Conservation (phyloP, 2,113 vertebrate species). For the Boulengeromyrus knoepffleri region DNA sequence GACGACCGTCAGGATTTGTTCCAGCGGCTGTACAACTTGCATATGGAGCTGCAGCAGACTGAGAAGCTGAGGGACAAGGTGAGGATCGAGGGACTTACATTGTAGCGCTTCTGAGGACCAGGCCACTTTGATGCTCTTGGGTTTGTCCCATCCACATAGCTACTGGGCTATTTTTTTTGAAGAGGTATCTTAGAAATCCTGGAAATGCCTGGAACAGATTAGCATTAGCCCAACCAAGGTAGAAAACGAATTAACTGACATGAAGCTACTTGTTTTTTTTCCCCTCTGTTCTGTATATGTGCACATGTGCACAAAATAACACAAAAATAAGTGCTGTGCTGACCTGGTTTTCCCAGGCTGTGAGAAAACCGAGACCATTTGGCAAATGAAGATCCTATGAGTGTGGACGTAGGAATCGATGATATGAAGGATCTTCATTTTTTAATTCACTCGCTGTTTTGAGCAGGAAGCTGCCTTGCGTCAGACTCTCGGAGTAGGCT, state of each 20-base stretch:
- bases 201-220: not conserved
- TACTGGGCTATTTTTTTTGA: not conserved
- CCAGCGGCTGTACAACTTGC: constrained; percentile 86
- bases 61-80: constrained; percentile 96
- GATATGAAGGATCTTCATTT: not conserved
- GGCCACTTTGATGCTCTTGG: not conserved
- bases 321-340: not conserved
- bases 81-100: not conserved
- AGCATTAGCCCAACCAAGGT: not conserved
- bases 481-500: not conserved
- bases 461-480: not conserved
- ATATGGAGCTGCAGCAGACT: constrained; percentile 85
- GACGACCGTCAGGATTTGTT: constrained; percentile 93
- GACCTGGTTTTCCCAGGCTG: not conserved
- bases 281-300: not conserved
- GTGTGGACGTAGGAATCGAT: not conserved
- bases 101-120: not conserved
- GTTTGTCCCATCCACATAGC: not conserved
- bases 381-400: not conserved
- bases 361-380: not conserved
- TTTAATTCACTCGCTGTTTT: not conserved
- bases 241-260: not conserved
- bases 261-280: not conserved
- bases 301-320: not conserved
- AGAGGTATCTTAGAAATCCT: not conserved